Percentiles rank a stretch among this genome's conserved stretches.
These are phyloP conservation scores for Stenotaenia linearis DNA, from an alignment of 2,888 invertebrate genomes.

Conservation along the genomic window DNA sequence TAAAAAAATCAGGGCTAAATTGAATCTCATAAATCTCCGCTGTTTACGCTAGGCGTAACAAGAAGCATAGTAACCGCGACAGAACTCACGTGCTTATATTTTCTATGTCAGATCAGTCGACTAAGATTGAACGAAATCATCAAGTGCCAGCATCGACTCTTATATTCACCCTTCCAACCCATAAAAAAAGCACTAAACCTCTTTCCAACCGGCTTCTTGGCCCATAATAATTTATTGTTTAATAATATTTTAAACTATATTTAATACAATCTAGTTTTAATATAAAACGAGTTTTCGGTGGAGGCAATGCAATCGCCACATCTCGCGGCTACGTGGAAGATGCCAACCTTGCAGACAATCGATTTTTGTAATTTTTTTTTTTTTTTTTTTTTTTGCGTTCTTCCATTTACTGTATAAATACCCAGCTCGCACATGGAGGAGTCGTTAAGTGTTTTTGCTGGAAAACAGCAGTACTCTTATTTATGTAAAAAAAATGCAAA, in stretches of 20 bases:
- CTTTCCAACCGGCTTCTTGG: neutral
- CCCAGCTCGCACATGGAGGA: neutral
- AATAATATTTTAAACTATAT: neutral
- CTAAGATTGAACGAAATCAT: neutral
- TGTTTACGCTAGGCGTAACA: neutral
- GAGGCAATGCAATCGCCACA: neutral
- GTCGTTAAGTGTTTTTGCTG: neutral
- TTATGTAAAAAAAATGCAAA: neutral
- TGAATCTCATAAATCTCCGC: neutral
- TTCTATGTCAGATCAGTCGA: neutral
- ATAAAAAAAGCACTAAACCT: conserved; percentile 7
- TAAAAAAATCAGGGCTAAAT: neutral
- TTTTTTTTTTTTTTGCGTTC: neutral
- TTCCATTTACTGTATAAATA: neutral
- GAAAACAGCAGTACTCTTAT: neutral
- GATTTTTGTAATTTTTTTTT: neutral
- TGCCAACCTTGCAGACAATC: neutral
- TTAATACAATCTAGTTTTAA: neutral
- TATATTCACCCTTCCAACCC: neutral
- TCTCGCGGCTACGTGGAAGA: neutral
- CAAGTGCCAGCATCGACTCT: neutral
- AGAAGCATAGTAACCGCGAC: neutral
- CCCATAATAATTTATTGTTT: neutral
- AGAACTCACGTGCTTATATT: neutral
- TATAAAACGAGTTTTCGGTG: neutral